Percentiles rank a stretch among this genome's conserved stretches.
phyloP scores from a whole-genome alignment of 2,113 vertebrate species.

The Mellivora capensis region DNA sequence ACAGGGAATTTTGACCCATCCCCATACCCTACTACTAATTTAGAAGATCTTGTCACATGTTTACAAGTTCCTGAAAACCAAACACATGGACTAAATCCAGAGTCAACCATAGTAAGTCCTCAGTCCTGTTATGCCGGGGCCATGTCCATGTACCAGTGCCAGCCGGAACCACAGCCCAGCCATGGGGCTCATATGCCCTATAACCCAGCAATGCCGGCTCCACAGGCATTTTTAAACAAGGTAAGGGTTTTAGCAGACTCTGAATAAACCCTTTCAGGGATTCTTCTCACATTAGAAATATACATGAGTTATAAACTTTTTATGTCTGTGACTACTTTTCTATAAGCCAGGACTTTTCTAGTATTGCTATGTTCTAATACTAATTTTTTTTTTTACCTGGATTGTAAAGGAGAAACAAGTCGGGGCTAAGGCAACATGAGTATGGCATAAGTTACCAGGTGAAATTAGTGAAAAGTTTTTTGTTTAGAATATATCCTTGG shows the following conservation, averaged over 20 bases:
- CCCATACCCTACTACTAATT: conserved; percentile 65
- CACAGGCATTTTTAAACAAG: conserved; percentile 77
- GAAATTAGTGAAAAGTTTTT: neutral
- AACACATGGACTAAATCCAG: conserved; percentile 73
- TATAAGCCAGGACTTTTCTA: neutral
- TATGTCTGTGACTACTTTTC: neutral
- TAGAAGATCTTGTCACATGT: conserved; percentile 84
- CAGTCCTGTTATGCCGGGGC: conserved; percentile 81
- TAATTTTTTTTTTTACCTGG: neutral
- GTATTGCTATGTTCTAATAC: neutral
- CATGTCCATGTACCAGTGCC: conserved; percentile 83
- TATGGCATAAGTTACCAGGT: neutral
- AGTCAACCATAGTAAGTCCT: conserved; percentile 63
- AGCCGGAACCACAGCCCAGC: conserved; percentile 71
- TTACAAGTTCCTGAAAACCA: conserved; percentile 81
- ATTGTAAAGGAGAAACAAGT: neutral
- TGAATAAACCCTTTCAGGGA: neutral
- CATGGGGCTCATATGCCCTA: conserved; percentile 68
- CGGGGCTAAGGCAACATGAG: neutral
- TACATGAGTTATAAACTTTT: neutral
- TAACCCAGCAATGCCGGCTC: conserved; percentile 54
- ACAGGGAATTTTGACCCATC: conserved; percentile 77
- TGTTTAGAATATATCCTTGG: neutral
- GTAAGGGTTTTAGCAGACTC: conserved; percentile 67
- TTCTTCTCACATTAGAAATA: neutral